Evolutionary conservation across 2,888 invertebrate genomes (phyloP).

Genomic region (Brachyptera putata): DNA sequence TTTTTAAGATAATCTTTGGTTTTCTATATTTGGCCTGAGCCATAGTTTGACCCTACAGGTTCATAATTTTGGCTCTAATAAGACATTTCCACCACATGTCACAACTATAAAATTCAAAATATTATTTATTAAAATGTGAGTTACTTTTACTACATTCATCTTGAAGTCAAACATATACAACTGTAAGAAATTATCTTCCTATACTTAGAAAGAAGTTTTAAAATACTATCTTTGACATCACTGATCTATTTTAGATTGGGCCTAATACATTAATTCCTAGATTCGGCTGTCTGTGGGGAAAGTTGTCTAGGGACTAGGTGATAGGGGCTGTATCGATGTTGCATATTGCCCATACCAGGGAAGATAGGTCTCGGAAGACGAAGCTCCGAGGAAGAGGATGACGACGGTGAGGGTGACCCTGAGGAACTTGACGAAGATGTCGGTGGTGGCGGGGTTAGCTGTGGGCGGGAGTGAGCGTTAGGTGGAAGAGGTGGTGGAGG

Average conservation of each 20-base stretch:
- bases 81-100: too few relatives aligned
- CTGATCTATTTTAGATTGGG: too few relatives aligned
- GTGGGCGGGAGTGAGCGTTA: constrained; percentile 36
- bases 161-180: too few relatives aligned
- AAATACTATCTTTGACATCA: too few relatives aligned
- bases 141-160: too few relatives aligned
- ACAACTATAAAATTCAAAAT: too few relatives aligned
- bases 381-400: constrained; percentile 45
- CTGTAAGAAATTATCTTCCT: too few relatives aligned
- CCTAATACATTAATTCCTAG: constrained; percentile 29
- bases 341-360: constrained; percentile 40
- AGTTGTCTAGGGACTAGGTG: constrained; percentile 33
- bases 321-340: constrained; percentile 49
- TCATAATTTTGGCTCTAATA: constrained; percentile 10
- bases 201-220: too few relatives aligned
- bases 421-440: constrained; percentile 56
- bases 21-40: constrained; percentile 18
- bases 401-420: constrained; percentile 50
- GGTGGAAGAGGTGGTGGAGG: constrained; percentile 38
- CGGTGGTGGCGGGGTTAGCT: constrained; percentile 45
- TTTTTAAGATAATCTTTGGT: constrained; percentile 13
- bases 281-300: constrained; percentile 27
- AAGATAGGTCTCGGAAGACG: constrained; percentile 48
- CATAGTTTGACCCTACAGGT: background rate
- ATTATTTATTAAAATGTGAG: too few relatives aligned